Conservation (phyloP, 1,140 invertebrate genomes). For the Drosophila eugracilis region DNA sequence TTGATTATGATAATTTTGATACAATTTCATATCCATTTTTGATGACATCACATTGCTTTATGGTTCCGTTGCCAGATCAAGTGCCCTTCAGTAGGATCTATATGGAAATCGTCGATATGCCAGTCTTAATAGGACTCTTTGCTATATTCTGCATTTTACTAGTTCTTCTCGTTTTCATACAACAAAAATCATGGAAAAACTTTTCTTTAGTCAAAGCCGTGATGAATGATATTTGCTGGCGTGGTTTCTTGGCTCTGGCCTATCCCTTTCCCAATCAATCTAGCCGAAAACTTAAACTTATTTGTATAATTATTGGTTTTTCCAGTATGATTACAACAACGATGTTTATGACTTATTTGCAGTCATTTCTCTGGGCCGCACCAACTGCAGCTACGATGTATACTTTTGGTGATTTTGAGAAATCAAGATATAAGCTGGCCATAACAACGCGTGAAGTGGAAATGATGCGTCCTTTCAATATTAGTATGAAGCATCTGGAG, state of each 20-base stretch:
- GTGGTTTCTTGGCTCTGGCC: constrained; percentile 56
- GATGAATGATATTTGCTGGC: constrained; percentile 52
- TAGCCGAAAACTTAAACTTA: constrained; percentile 16
- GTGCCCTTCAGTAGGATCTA: constrained; percentile 41
- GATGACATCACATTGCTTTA: constrained; percentile 36
- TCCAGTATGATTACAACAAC: neutral
- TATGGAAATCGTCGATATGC: constrained; percentile 30
- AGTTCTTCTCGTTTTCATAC: constrained; percentile 50
- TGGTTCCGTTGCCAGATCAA: constrained; percentile 42
- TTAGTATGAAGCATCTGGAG: neutral
- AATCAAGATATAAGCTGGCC: neutral
- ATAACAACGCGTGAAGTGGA: neutral
- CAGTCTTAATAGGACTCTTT: constrained; percentile 13
- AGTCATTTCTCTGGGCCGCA: neutral
- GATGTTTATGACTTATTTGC: neutral
- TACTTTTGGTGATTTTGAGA: neutral
- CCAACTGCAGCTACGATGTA: neutral
- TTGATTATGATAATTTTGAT: neutral
- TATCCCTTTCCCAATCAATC: constrained; percentile 28
- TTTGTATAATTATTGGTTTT: neutral
- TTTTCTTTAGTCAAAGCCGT: constrained; percentile 26
- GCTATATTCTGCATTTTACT: constrained; percentile 49
- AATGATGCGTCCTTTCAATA: neutral
- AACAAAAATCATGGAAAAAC: constrained; percentile 27
- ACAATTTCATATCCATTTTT: constrained; percentile 47